These are phyloP conservation scores for Pomacea canaliculata DNA, from an alignment of 2,888 invertebrate genomes.

Conservation along the genomic window DNA sequence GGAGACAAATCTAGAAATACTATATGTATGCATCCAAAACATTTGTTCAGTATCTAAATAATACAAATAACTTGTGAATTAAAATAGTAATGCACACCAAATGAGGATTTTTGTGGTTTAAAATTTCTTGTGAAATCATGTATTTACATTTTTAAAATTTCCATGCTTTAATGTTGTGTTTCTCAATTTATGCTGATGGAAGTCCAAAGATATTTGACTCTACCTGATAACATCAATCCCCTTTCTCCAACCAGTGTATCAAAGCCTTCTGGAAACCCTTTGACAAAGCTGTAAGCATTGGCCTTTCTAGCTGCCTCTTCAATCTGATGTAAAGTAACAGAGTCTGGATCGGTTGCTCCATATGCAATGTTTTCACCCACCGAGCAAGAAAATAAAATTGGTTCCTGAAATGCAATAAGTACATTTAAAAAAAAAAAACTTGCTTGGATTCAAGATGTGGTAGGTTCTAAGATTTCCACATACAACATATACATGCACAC, in stretches of 20 bases:
- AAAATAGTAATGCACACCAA: too few species aligned
- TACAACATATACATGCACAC: too few species aligned
- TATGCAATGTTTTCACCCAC: constrained; percentile 85
- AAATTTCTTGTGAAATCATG: too few species aligned
- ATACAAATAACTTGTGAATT: too few species aligned
- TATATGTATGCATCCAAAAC: too few species aligned
- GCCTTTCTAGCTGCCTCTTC: constrained; percentile 82
- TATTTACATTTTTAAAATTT: too few species aligned
- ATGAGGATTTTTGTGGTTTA: too few species aligned
- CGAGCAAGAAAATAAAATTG: constrained; percentile 89
- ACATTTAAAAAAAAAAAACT: background rate
- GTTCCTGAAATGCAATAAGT: constrained; percentile 78
- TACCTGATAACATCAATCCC: constrained; percentile 88
- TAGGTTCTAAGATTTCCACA: background rate
- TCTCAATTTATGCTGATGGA: too few species aligned
- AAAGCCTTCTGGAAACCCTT: constrained; percentile 78
- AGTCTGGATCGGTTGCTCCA: constrained; percentile 76
- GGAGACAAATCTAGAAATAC: too few species aligned
- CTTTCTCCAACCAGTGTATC: constrained; percentile 90
- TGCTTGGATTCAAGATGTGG: background rate
- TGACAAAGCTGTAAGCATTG: constrained; percentile 85
- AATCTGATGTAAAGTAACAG: constrained; percentile 74
- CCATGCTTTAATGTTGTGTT: too few species aligned
- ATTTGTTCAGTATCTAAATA: too few species aligned
- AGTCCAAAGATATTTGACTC: too few species aligned